A percentile compares a stretch with the other conserved stretches of the same genome.
These are phyloP conservation scores for Osedax frankpressi DNA, from an alignment of 2,888 invertebrate species.

Conservation along the genomic window DNA sequence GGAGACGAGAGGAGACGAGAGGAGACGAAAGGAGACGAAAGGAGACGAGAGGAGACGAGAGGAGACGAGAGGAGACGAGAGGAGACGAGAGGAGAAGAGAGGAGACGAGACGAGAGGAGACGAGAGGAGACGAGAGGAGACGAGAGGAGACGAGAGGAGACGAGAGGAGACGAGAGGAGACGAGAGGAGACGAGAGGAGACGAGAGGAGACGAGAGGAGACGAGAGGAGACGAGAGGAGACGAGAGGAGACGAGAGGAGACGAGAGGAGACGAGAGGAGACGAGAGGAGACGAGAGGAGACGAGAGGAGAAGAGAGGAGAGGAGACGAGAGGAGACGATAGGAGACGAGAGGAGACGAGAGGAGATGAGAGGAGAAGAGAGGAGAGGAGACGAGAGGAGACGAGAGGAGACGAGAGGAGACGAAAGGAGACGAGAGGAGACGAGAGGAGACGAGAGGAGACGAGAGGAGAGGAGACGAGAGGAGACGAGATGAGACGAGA, in stretches of 20 bases:
- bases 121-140: conserved; percentile 4
- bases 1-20: conserved; percentile 4
- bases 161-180: conserved; percentile 4
- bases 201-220: conserved; percentile 4
- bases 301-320: not conserved
- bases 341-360: not conserved
- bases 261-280: conserved; percentile 4
- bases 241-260: conserved; percentile 4
- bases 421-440: too few species aligned
- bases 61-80: conserved; percentile 4
- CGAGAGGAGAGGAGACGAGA: not conserved
- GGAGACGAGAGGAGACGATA: not conserved
- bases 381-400: not conserved
- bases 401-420: not conserved
- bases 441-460: not conserved
- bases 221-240: conserved; percentile 4
- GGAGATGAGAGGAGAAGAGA: not conserved
- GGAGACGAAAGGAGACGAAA: conserved; percentile 1
- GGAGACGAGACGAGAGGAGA: conserved; percentile 4
- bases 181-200: conserved; percentile 4
- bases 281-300: conserved; percentile 4
- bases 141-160: conserved; percentile 4
- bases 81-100: conserved; percentile 2
- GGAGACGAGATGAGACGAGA: conserved; percentile 2
- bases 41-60: conserved; percentile 4